Conservation (phyloP, 2,113 vertebrate genomes). For the Willisornis vidua region DNA sequence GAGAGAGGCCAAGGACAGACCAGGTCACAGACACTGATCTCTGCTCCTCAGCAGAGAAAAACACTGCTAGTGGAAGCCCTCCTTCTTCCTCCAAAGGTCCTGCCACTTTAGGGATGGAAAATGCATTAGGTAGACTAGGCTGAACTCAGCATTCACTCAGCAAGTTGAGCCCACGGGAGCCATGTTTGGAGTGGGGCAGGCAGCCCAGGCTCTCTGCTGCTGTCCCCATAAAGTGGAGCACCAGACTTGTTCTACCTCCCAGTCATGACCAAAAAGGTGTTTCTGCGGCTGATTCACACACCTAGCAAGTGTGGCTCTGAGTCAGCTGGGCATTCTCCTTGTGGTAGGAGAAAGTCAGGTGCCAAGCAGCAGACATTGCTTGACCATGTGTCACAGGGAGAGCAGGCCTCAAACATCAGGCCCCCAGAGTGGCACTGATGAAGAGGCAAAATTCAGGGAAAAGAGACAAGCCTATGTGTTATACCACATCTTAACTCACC, state of each 20-base stretch:
- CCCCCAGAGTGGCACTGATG: fast-evolving
- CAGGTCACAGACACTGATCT: background rate
- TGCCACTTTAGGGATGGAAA: background rate
- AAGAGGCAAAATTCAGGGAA: background rate
- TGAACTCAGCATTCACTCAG: background rate
- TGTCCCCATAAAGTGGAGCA: fast-evolving
- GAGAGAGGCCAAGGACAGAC: background rate
- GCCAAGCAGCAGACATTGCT: background rate
- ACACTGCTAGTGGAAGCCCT: background rate
- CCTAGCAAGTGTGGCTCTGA: fast-evolving
- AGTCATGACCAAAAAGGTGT: background rate
- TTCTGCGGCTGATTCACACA: background rate
- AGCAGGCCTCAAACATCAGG: background rate
- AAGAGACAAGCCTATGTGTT: background rate
- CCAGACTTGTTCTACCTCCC: background rate
- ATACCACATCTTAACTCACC: constrained; percentile 72
- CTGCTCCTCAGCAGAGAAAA: background rate
- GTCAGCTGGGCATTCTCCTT: background rate
- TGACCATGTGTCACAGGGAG: fast-evolving
- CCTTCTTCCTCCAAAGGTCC: background rate
- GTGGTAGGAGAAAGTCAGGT: background rate
- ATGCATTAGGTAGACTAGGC: background rate
- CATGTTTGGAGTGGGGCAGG: background rate
- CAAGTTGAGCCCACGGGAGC: background rate
- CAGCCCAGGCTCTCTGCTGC: background rate